Evolutionary conservation across 1,140 invertebrate species (phyloP).

Genomic region (Brachionus angularis): DNA sequence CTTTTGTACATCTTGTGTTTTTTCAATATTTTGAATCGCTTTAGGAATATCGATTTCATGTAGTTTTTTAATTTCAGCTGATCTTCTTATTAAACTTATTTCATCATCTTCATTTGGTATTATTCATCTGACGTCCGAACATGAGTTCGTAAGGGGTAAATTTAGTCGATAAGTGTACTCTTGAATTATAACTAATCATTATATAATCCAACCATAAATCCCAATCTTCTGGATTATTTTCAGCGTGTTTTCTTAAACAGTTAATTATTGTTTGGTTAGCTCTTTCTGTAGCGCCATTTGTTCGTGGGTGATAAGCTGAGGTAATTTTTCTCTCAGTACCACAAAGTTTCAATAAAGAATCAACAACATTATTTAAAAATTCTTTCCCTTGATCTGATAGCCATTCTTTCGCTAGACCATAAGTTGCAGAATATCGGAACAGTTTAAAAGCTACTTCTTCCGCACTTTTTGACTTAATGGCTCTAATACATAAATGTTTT

Average conservation of each 20-base stretch:
- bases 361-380: slow-evolving; percentile 25
- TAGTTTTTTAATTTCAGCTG: neutral
- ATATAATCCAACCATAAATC: neutral
- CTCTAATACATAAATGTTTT: slow-evolving; percentile 7
- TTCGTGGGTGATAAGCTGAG: neutral
- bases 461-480: slow-evolving; percentile 14
- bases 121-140: neutral
- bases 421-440: neutral
- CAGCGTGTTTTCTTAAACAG: slow-evolving; percentile 10
- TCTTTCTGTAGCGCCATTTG: slow-evolving; percentile 10
- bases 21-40: neutral
- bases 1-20: neutral
- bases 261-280: slow-evolving; percentile 1
- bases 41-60: neutral
- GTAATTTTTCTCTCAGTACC: neutral
- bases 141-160: slow-evolving; percentile 33
- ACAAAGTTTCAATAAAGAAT: neutral
- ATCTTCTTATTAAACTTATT: neutral
- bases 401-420: slow-evolving; percentile 12
- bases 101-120: neutral
- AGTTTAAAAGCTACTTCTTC: slow-evolving; percentile 22
- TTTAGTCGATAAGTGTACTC: neutral
- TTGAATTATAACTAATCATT: neutral
- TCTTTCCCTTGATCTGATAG: slow-evolving; percentile 30
- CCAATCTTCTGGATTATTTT: neutral